A percentile compares a stretch with the other conserved stretches of the same genome.
Conservation (phyloP, 2,888 invertebrate genomes). For the Orthosia incerta region DNA sequence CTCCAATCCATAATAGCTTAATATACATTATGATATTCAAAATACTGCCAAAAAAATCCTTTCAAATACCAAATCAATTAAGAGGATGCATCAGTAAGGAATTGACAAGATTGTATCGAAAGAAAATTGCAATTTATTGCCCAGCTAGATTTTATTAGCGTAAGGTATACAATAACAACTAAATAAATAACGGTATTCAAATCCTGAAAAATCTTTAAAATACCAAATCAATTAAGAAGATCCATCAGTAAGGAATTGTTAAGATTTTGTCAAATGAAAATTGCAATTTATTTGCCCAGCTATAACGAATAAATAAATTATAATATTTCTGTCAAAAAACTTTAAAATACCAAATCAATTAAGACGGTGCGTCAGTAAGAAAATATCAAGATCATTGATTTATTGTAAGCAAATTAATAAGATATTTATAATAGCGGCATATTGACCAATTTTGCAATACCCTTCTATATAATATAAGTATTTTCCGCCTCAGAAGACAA, state of each 20-base stretch:
- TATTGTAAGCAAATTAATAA: neutral
- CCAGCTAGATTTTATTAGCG: neutral
- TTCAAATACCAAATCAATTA: too few relatives aligned
- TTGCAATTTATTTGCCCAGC: neutral
- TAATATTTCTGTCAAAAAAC: neutral
- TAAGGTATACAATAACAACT: neutral
- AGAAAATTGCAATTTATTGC: neutral
- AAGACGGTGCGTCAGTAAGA: neutral
- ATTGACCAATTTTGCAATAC: neutral
- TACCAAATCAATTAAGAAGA: neutral
- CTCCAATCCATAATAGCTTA: too few relatives aligned
- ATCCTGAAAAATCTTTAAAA: neutral
- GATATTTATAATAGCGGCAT: neutral
- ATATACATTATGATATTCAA: too few relatives aligned
- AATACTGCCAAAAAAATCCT: too few relatives aligned
- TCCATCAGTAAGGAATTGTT: too few relatives aligned
- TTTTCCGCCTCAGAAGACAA: conserved; percentile 12
- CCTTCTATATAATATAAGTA: neutral
- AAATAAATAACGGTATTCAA: neutral
- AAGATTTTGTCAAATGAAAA: neutral
- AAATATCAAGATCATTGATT: conserved; percentile 15
- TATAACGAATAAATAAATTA: neutral
- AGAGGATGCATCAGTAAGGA: too few relatives aligned
- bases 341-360: conserved; percentile 16
- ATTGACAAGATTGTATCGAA: neutral